Conservation (phyloP, 2,888 invertebrate genomes). For the Mesorhabditis sp. region DNA sequence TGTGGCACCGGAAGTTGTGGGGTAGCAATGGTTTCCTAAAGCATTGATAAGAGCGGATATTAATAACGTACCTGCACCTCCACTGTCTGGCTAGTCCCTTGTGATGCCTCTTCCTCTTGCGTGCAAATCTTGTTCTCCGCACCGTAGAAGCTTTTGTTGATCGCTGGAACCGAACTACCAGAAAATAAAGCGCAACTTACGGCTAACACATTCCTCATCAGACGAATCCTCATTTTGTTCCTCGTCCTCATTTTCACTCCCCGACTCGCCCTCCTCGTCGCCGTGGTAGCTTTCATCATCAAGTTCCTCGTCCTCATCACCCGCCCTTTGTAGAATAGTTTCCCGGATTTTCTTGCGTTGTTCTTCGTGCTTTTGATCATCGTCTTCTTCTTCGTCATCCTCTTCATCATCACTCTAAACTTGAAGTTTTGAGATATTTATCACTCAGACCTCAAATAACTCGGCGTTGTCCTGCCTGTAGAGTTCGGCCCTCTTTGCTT, state of each 20-base stretch:
- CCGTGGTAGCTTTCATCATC: conserved; percentile 8
- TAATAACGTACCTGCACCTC: too few relatives aligned
- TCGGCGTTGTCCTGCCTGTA: conserved; percentile 17
- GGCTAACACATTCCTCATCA: conserved; percentile 8
- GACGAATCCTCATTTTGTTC: conserved; percentile 16
- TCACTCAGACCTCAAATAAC: background rate
- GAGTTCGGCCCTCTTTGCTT: conserved; percentile 9
- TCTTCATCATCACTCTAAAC: conserved; percentile 4
- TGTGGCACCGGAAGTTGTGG: too few relatives aligned
- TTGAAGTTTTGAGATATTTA: background rate
- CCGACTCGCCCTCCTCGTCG: conserved; percentile 4
- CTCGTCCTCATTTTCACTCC: conserved; percentile 15
- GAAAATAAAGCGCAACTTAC: too few relatives aligned
- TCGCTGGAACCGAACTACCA: too few relatives aligned
- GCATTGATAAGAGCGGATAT: too few relatives aligned
- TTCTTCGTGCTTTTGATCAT: background rate
- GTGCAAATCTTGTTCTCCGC: background rate
- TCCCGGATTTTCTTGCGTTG: too few relatives aligned
- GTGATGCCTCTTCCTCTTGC: conserved; percentile 15
- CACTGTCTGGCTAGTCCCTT: too few relatives aligned
- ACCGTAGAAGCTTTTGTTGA: too few relatives aligned
- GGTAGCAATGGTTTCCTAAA: too few relatives aligned
- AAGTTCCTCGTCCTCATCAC: too few relatives aligned
- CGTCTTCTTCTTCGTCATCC: conserved; percentile 18
- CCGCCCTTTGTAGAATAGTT: too few relatives aligned